Conservation (phyloP, 2,797 vertebrate genomes). For the Lepilemur septentrionalis region DNA sequence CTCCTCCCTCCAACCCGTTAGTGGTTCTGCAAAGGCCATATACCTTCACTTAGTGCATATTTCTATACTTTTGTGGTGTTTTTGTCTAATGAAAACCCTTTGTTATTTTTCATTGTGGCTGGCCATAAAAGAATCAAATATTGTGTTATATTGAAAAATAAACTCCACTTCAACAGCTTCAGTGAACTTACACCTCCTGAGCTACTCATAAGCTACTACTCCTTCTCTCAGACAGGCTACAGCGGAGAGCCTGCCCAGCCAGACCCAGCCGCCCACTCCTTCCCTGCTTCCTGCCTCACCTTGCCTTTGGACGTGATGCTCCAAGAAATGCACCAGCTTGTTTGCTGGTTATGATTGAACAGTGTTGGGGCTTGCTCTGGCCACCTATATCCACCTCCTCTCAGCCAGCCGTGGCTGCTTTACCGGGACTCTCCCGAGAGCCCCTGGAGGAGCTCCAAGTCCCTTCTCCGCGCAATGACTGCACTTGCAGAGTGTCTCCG, state of each 20-base stretch:
- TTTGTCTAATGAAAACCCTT: neutral
- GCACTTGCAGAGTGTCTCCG: neutral
- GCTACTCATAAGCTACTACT: too few relatives aligned
- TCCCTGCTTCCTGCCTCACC: neutral
- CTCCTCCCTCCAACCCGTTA: neutral
- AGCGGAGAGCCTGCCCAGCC: neutral
- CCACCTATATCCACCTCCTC: neutral
- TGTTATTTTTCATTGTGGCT: neutral
- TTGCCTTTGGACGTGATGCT: neutral
- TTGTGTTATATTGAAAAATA: neutral
- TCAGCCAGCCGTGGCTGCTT: neutral
- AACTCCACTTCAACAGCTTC: neutral
- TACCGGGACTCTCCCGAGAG: neutral
- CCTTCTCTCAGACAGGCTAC: neutral
- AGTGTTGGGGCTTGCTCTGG: neutral
- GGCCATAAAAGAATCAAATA: neutral
- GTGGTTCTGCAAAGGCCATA: neutral
- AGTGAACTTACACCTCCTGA: neutral
- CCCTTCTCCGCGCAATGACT: neutral
- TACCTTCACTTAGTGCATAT: neutral
- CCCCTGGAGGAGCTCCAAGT: neutral
- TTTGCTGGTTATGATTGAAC: neutral
- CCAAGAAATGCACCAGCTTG: neutral
- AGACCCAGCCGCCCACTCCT: neutral
- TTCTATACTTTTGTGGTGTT: neutral